Percentiles rank a stretch among this genome's conserved stretches.
These are phyloP conservation scores for Homarus gammarus DNA, from an alignment of 2,888 invertebrate genomes.

Conservation along the genomic window DNA sequence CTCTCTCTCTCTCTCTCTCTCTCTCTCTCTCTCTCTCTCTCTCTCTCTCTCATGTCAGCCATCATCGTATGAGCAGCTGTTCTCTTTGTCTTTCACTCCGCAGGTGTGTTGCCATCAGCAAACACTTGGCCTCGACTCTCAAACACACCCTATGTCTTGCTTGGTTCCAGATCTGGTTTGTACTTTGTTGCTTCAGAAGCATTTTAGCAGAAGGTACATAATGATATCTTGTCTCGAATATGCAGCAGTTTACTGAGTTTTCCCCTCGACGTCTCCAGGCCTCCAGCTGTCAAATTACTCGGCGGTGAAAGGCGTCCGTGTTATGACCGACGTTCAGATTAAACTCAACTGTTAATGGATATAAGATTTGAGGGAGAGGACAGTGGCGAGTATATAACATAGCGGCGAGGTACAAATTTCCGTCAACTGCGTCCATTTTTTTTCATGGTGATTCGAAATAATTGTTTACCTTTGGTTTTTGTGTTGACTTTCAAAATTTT, in stretches of 20 bases:
- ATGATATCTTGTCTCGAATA: not conserved
- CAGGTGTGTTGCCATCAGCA: not conserved
- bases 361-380: no score
- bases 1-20: not conserved
- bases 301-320: not conserved
- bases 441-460: no score
- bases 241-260: not conserved
- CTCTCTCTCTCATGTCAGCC: not conserved
- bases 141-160: not conserved
- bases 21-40: not conserved
- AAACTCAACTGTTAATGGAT: no score
- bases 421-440: no score
- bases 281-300: not conserved
- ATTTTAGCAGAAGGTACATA: not conserved
- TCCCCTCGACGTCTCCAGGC: not conserved
- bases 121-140: not conserved
- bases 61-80: not conserved
- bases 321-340: no score
- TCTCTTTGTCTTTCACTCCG: constrained; percentile 11
- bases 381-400: no score
- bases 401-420: no score
- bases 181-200: no score
- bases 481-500: no score
- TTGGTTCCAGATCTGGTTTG: no score
- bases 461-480: no score